Conservation (phyloP, 2,888 invertebrate species). For the Chaetogeoica ovagalla region DNA sequence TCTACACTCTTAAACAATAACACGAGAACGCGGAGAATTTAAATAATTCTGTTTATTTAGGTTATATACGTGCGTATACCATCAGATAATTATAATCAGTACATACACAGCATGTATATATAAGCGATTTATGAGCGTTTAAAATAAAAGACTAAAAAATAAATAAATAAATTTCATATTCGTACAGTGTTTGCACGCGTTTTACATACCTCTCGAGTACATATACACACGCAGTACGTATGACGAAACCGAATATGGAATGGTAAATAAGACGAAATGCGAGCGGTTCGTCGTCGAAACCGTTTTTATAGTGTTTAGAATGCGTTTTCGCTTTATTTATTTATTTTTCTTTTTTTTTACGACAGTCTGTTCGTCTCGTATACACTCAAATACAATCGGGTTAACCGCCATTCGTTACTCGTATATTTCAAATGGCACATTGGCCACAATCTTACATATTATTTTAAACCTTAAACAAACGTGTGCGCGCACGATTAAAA, state of each 20-base stretch:
- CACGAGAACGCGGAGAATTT: not conserved
- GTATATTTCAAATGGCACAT: not conserved
- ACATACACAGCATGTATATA: too few species aligned
- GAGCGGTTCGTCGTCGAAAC: not conserved
- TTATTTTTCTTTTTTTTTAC: constrained; percentile 2
- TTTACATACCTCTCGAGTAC: not conserved
- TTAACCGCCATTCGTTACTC: not conserved
- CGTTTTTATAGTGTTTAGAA: not conserved
- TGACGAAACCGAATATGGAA: constrained; percentile 30
- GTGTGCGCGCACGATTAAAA: too few species aligned
- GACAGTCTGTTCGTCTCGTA: not conserved
- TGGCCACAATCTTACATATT: not conserved
- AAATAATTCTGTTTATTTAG: not conserved
- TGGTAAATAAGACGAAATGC: constrained; percentile 20
- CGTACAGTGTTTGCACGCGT: not conserved
- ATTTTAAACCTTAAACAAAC: too few species aligned
- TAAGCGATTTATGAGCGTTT: too few species aligned
- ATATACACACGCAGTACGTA: not conserved
- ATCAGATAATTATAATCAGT: too few species aligned
- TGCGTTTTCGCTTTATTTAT: constrained; percentile 2
- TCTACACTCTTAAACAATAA: not conserved
- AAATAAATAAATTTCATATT: too few species aligned
- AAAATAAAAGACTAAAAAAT: too few species aligned
- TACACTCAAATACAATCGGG: not conserved
- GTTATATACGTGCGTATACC: too few species aligned